These are phyloP conservation scores for Leuciscus idus DNA, from an alignment of 2,113 vertebrate genomes.

Conservation along the genomic window DNA sequence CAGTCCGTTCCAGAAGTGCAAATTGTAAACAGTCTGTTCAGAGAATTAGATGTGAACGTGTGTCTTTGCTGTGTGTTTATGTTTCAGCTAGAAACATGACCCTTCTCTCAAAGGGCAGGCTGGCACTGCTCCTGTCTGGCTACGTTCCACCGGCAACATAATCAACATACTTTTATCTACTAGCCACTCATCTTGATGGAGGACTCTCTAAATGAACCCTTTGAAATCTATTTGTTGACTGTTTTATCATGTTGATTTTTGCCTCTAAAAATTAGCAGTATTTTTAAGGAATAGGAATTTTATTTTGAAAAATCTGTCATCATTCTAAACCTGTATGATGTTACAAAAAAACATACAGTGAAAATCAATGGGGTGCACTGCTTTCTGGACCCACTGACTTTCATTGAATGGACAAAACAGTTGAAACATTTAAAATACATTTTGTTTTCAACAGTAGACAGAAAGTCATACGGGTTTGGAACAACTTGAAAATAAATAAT, in stretches of 20 bases:
- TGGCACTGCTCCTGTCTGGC: conserved; percentile 30
- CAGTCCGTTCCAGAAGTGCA: conserved; percentile 8
- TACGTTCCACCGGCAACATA: conserved; percentile 43
- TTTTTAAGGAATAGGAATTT: background rate
- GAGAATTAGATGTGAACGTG: background rate
- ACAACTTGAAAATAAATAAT: background rate
- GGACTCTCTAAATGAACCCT: conserved; percentile 51
- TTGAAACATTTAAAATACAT: background rate
- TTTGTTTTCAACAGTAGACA: background rate
- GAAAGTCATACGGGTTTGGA: background rate
- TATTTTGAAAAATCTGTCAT: background rate
- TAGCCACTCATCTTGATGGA: conserved; percentile 46
- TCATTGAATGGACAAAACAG: background rate
- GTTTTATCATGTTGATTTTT: conserved; percentile 57
- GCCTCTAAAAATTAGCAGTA: background rate
- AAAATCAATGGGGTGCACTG: background rate
- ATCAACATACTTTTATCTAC: conserved; percentile 61
- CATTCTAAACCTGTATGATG: background rate
- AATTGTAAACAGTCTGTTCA: background rate
- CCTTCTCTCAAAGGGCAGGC: background rate
- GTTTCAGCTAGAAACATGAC: background rate
- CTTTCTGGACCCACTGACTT: background rate
- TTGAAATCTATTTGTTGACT: conserved; percentile 57
- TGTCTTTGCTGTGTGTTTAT: conserved; percentile 15
- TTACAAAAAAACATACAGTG: background rate